These are phyloP conservation scores for Zoanthus gigantus DNA, from an alignment of 92 coral and sea anemone species.

Conservation along the genomic window DNA sequence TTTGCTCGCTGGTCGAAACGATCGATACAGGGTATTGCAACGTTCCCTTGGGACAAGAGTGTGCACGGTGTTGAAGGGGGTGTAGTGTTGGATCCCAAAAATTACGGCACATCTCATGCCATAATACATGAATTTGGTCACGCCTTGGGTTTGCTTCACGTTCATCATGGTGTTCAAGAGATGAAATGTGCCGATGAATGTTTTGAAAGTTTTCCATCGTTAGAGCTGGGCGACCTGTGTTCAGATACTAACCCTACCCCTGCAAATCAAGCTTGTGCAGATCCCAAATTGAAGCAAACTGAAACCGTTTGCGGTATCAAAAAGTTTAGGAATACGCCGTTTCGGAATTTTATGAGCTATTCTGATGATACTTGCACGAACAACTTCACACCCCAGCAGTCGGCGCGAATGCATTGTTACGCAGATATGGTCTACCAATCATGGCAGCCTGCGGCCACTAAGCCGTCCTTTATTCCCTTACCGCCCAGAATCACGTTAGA, in stretches of 20 bases:
- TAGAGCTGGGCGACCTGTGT: conserved; percentile 96
- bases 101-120: conserved; percentile 78
- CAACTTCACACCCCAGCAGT: conserved; percentile 90
- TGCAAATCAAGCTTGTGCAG: conserved; percentile 66
- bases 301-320: conserved; percentile 66
- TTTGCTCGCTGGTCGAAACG: conserved; percentile 85
- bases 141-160: conserved; percentile 91
- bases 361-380: conserved; percentile 83
- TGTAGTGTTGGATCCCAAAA: conserved; percentile 70
- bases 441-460: conserved; percentile 82
- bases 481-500: conserved; percentile 91
- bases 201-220: conserved; percentile 86
- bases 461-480: conserved; percentile 92
- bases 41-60: conserved; percentile 95
- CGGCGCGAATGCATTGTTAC: conserved; percentile 97
- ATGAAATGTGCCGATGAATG: conserved; percentile 85
- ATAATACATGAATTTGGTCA: conserved; percentile 96
- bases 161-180: conserved; percentile 86
- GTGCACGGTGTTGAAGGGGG: conserved; percentile 86
- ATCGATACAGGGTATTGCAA: conserved; percentile 76
- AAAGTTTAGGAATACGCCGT: conserved; percentile 76
- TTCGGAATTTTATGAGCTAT: conserved; percentile 90
- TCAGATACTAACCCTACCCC: conserved; percentile 97
- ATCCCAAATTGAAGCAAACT: conserved; percentile 59
- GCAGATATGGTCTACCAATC: conserved; percentile 88